A percentile compares a stretch with the other conserved stretches of the same genome.
phyloP scores from a whole-genome alignment of 2,113 vertebrate genomes.

The Odocoileus hemionus region DNA sequence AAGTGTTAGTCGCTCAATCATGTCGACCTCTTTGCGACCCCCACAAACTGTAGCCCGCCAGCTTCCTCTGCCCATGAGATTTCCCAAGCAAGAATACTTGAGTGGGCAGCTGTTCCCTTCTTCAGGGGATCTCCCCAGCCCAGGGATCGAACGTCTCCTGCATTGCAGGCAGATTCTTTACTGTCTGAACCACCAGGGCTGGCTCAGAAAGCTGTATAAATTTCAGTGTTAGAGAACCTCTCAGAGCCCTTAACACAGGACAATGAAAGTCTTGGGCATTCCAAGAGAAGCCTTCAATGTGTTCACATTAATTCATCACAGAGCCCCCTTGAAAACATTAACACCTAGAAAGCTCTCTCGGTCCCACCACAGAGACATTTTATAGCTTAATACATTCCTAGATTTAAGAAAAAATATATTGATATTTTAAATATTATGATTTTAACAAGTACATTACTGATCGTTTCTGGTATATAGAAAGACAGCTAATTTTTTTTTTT shows the following conservation, averaged over 20 bases:
- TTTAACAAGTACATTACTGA: neutral
- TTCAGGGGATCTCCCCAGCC: neutral
- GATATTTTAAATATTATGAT: neutral
- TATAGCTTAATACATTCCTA: neutral
- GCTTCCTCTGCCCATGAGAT: neutral
- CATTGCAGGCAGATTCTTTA: neutral
- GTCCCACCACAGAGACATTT: neutral
- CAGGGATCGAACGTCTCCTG: neutral
- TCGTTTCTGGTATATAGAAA: neutral
- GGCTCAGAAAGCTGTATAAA: neutral
- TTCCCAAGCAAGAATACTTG: neutral
- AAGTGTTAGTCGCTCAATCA: neutral
- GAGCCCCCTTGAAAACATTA: neutral
- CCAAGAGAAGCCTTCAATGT: neutral
- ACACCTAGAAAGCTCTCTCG: neutral
- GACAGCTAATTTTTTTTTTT: too few relatives aligned
- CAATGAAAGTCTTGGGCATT: neutral
- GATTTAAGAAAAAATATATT: neutral
- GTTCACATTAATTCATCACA: neutral
- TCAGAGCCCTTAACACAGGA: neutral
- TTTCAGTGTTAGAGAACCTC: neutral
- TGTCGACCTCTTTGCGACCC: neutral
- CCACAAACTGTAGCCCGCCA: rapidly evolving
- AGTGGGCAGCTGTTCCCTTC: neutral
- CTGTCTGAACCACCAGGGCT: neutral